phyloP scores from a whole-genome alignment of 2,113 vertebrate species.

The Panthera tigris region DNA sequence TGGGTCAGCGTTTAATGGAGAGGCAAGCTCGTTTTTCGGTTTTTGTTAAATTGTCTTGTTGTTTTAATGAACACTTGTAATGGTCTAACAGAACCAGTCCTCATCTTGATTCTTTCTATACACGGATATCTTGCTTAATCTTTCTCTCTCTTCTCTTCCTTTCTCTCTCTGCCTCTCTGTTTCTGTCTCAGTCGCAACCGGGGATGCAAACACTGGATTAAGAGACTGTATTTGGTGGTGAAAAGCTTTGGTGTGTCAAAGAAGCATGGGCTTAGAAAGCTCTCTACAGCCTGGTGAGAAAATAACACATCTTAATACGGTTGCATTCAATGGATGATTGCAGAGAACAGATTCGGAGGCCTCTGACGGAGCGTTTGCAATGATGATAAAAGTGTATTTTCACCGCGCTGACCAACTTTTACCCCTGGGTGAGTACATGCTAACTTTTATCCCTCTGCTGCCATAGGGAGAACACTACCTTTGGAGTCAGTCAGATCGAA shows the following conservation, averaged over 20 bases:
- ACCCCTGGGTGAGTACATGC: neutral
- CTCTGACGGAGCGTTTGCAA: neutral
- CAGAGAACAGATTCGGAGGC: neutral
- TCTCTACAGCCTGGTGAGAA: neutral
- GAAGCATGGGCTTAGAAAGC: neutral
- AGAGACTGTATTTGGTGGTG: neutral
- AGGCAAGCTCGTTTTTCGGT: neutral
- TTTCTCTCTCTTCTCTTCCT: accelerated
- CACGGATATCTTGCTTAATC: neutral
- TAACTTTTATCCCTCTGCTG: neutral
- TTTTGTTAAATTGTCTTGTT: neutral
- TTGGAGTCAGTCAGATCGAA: neutral
- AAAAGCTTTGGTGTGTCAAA: neutral
- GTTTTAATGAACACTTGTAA: neutral
- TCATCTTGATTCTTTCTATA: neutral
- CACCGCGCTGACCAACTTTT: neutral
- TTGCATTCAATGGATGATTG: neutral
- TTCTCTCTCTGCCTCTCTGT: neutral
- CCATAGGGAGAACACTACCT: neutral
- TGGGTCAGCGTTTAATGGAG: neutral
- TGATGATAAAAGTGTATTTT: neutral
- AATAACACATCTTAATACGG: neutral
- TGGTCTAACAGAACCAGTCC: neutral
- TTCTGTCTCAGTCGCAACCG: neutral
- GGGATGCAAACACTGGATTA: neutral